Conservation (phyloP, 2,888 invertebrate genomes). For the Iselma pallidipennis region DNA sequence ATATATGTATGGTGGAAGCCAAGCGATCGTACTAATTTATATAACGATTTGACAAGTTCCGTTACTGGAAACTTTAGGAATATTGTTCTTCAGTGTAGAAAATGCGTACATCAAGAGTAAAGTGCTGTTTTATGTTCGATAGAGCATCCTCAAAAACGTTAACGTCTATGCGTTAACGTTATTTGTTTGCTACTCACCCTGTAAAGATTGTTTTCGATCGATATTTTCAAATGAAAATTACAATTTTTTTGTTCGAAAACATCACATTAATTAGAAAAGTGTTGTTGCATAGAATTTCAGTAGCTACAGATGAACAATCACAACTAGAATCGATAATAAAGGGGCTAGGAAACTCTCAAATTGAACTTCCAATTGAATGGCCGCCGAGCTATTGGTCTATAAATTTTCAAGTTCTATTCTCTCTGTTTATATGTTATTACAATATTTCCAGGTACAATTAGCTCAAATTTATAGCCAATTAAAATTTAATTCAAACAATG, state of each 20-base stretch:
- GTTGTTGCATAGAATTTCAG: too few relatives aligned
- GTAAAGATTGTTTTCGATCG: not conserved
- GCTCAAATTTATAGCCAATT: slow-evolving; percentile 33
- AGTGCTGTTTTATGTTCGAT: slow-evolving; percentile 11
- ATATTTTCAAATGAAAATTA: not conserved
- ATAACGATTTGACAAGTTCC: slow-evolving; percentile 35
- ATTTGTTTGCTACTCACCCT: not conserved
- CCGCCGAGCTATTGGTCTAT: slow-evolving; percentile 29
- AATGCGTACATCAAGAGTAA: slow-evolving; percentile 6
- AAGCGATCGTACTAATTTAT: slow-evolving; percentile 39
- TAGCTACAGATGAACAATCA: not conserved
- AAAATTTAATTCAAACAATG: slow-evolving; percentile 32
- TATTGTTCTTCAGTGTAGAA: slow-evolving; percentile 15
- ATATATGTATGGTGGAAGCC: slow-evolving; percentile 33
- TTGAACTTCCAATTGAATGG: slow-evolving; percentile 15
- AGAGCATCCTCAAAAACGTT: slow-evolving; percentile 8
- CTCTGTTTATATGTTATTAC: slow-evolving; percentile 31
- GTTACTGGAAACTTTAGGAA: slow-evolving; percentile 29
- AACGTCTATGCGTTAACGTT: too few relatives aligned
- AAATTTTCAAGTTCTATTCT: slow-evolving; percentile 28
- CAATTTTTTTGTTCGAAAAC: not conserved
- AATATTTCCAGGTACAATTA: slow-evolving; percentile 34
- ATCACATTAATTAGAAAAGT: too few relatives aligned
- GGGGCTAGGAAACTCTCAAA: not conserved
- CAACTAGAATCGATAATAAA: not conserved